Evolutionary conservation across 2,888 invertebrate genomes (phyloP).

Genomic region (Cyclophora albipunctata): DNA sequence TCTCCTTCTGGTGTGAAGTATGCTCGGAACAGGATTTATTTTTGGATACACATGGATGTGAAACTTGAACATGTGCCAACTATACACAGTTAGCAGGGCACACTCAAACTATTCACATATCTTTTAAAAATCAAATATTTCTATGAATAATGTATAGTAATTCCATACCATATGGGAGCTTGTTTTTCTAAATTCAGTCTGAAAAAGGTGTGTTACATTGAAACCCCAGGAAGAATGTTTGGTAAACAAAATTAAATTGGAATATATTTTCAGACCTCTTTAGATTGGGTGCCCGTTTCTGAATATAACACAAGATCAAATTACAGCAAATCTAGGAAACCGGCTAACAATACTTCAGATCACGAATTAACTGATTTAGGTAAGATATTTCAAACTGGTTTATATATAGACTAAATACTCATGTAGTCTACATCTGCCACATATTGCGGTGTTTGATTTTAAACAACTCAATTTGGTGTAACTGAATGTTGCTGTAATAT

Average conservation of each 20-base stretch:
- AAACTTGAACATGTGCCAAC: slow-evolving; percentile 60
- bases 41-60: slow-evolving; percentile 50
- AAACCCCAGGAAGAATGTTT: background rate
- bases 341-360: slow-evolving; percentile 61
- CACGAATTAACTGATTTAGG: slow-evolving; percentile 69
- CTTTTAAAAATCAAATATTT: background rate
- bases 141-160: background rate
- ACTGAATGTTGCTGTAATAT: too few species aligned
- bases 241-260: slow-evolving; percentile 2
- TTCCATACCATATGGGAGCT: slow-evolving; percentile 55
- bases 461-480: too few species aligned
- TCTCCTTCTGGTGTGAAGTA: slow-evolving; percentile 39
- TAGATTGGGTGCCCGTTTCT: slow-evolving; percentile 72
- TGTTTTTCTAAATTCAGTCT: slow-evolving; percentile 66
- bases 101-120: slow-evolving; percentile 6
- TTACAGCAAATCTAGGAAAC: slow-evolving; percentile 66
- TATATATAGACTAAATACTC: too few species aligned
- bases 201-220: slow-evolving; percentile 50
- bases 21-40: slow-evolving; percentile 49
- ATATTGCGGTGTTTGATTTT: too few species aligned
- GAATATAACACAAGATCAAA: slow-evolving; percentile 67
- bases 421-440: too few species aligned
- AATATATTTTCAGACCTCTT: slow-evolving; percentile 56
- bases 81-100: slow-evolving; percentile 17
- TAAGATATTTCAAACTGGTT: slow-evolving; percentile 27